These are phyloP conservation scores for Prosapia bicincta DNA, from an alignment of 2,888 invertebrate genomes.

Conservation along the genomic window DNA sequence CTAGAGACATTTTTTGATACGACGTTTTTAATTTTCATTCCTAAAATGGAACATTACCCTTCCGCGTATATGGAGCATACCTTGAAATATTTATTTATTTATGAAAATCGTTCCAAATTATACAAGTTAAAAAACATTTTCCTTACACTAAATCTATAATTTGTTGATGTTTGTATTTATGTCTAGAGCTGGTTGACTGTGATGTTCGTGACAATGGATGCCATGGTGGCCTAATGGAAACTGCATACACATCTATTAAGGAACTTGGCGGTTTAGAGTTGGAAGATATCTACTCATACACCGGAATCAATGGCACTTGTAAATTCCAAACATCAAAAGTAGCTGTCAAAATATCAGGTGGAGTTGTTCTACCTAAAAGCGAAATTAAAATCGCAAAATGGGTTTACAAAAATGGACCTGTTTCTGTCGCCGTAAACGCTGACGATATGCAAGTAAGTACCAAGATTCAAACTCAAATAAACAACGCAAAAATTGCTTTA, in stretches of 20 bases:
- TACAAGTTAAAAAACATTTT: too few relatives aligned
- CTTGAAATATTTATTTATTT: too few relatives aligned
- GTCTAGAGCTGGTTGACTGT: slow-evolving; percentile 89
- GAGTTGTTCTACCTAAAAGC: slow-evolving; percentile 80
- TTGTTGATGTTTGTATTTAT: too few relatives aligned
- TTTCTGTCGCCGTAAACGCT: slow-evolving; percentile 93
- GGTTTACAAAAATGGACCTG: slow-evolving; percentile 87
- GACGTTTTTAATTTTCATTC: too few relatives aligned
- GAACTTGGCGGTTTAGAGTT: slow-evolving; percentile 84
- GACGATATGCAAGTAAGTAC: slow-evolving; percentile 89
- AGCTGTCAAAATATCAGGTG: slow-evolving; percentile 66
- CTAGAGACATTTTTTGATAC: too few relatives aligned
- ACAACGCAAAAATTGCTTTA: too few relatives aligned
- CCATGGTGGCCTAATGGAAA: slow-evolving; percentile 58
- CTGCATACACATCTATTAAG: slow-evolving; percentile 65
- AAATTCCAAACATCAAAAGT: slow-evolving; percentile 61
- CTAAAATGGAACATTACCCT: too few relatives aligned
- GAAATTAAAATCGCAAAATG: slow-evolving; percentile 90
- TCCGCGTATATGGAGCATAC: too few relatives aligned
- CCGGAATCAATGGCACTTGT: slow-evolving; percentile 76
- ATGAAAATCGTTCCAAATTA: too few relatives aligned
- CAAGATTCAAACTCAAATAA: too few relatives aligned
- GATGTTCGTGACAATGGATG: slow-evolving; percentile 90
- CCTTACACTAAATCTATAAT: too few relatives aligned
- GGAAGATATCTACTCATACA: slow-evolving; percentile 90